Evolutionary conservation across 2,113 vertebrate species (phyloP).

Genomic region (Sebastes schlegelii): DNA sequence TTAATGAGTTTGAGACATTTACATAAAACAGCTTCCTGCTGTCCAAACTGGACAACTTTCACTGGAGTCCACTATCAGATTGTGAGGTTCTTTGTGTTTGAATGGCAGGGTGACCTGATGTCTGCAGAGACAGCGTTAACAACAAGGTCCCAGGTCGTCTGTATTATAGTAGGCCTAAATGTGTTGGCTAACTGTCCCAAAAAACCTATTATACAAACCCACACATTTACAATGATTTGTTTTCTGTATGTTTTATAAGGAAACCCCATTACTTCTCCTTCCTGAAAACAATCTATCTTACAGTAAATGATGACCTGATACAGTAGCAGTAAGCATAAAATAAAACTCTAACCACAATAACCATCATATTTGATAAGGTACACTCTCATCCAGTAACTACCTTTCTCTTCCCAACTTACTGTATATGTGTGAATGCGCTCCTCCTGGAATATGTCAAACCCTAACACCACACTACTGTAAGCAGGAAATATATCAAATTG

Average conservation of each 20-base stretch:
- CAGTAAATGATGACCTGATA: background rate
- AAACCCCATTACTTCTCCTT: background rate
- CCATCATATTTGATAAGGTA: no score
- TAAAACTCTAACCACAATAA: no score
- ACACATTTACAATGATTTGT: background rate
- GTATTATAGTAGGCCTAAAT: background rate
- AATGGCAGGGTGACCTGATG: background rate
- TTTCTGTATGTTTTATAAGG: background rate
- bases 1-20: conserved; percentile 15
- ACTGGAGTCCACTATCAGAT: background rate
- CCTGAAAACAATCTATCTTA: background rate
- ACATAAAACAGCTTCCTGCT: background rate
- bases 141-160: background rate
- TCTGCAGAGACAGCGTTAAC: background rate
- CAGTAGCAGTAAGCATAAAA: background rate
- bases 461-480: no score
- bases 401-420: no score
- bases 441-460: no score
- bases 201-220: background rate
- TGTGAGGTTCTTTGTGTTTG: background rate
- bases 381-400: no score
- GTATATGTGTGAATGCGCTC: no score
- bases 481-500: background rate
- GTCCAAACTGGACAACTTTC: background rate
- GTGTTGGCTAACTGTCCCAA: background rate